Conservation (phyloP, 2,113 vertebrate genomes). For the Catharus fuscescens region DNA sequence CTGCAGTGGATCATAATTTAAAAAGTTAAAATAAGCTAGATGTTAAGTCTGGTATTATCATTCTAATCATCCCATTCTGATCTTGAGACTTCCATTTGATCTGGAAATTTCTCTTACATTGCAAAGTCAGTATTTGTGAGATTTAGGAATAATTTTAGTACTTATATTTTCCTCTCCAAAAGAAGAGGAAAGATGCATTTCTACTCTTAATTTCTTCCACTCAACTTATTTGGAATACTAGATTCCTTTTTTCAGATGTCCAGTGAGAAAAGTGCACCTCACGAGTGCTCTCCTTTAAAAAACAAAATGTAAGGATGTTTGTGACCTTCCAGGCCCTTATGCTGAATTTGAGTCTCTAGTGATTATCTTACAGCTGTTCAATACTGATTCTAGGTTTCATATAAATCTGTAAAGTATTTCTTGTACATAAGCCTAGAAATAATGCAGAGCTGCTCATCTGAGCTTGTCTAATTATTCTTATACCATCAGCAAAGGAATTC, state of each 20-base stretch:
- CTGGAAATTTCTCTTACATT: background rate
- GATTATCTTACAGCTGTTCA: slow-evolving; percentile 32
- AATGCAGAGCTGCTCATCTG: slow-evolving; percentile 19
- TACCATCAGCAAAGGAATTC: slow-evolving; percentile 49
- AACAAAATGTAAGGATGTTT: background rate
- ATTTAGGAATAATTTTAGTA: background rate
- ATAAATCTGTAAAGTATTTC: background rate
- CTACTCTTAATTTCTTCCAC: background rate
- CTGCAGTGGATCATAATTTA: background rate
- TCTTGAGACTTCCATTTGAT: background rate
- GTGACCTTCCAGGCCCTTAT: background rate
- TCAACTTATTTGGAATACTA: background rate
- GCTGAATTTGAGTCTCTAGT: background rate
- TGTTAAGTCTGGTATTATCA: background rate
- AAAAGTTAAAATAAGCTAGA: background rate
- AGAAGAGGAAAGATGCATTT: background rate
- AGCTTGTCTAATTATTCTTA: slow-evolving; percentile 55
- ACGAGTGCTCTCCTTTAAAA: background rate
- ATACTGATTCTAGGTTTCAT: background rate
- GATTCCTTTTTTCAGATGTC: background rate
- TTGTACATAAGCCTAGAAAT: slow-evolving; percentile 8
- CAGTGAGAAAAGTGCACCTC: background rate
- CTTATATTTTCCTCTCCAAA: background rate
- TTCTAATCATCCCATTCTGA: background rate
- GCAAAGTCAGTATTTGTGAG: background rate